Base-by-base conservation (phyloP, 2,888 invertebrate genomes). In the Parapristionchus giblindavisi region DNA sequence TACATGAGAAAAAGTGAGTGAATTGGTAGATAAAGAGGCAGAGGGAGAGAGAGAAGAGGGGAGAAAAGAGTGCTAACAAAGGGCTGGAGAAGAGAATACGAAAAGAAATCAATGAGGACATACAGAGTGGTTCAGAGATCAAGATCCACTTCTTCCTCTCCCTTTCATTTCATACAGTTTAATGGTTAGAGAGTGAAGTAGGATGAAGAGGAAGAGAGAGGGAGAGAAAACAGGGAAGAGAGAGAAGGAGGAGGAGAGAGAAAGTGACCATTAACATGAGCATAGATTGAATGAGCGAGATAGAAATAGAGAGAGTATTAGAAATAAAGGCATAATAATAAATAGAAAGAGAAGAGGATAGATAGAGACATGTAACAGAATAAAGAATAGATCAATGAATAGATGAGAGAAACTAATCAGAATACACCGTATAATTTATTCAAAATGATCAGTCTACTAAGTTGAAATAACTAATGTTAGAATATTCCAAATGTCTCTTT, bases 171-270 rank as follows among this genome's bases (percentile, higher is more conserved):
- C n/a, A n/a, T n/a, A n/a, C n/a, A n/a, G n/a, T n/a, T n/a, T n/a
- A n/a, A n/a, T n/a, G n/a, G n/a, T n/a, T n/a, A n/a, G n/a, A n/a
- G n/a, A n/a, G n/a, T n/a, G 36, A 34, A 36, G 29, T 17, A n/a
- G 65, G 29, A 24, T 32, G 63, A 43, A 29, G 27, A 6, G 63
- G 40, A 29, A 43, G 66, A 36, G 63, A 11, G 51, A 38, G 66
- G 34, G 66, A 66, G 66, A 51, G 66, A 24, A 32, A 66, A 34
- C 24, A 66, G 51, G 36, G 36, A 66, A n/a, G 66, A 24, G 54
- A 66, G 43, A 65, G 34, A 27, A 21, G 29, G 65, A 51, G 48
- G 29, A 32, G 29, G 32, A 17, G n/a, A 48, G 66, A 65, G 36
- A 40, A 17, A 24, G 24, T 27, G 40, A 17, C 11, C 8, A 17